Base-by-base conservation (phyloP, 2,113 vertebrate genomes). In the Laterallus jamaicensis region DNA sequence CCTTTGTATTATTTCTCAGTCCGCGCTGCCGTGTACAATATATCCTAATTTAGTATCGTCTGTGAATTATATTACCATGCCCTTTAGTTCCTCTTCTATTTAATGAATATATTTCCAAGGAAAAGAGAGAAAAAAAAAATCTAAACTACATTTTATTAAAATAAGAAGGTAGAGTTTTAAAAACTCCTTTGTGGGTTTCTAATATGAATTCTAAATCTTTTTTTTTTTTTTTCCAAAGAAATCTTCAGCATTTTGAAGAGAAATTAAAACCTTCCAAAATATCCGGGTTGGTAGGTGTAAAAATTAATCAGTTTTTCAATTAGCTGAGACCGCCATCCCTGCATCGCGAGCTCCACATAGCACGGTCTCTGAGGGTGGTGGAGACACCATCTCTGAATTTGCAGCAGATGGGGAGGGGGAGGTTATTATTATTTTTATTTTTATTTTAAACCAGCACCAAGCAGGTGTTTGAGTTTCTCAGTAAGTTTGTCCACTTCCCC, bases 61-160 rank as follows among this genome's bases (percentile, higher is more conserved):
- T 96, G 92, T 92, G 96, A 97, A 96, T 97, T 96, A 93, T 95
- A 95, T 96, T 95, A 96, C 92, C 55, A 7, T 95, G 95, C 92
- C 95, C 93, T 96, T 95, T 96, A 94, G 95, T 96, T 96, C 91
- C 86, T 96, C 96, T 94, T 91, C 69, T 86, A 66, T 93, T 95
- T 97, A 97, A 97, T 94, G 96, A 96, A 95, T 96, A 96, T 97
- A 95, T 96, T 97, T 96, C 86, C 62, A 92, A 93, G 66, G 44
- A 47, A 47, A 47, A 47, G 44, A 47, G 25, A 52, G 24, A 70
- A 81, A 92, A 93, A 78, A 94, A 92, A 86, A 87, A 31, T 58
- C 66, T 62, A 95, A 96, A 96, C 83, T 96, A 82, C 9, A 1
- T 94, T 95, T 95, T 93, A 94, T 96, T 96, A 91, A 94, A 96